These are phyloP conservation scores for Heliconius charithonia DNA, from an alignment of 2,888 invertebrate species.

Conservation along the genomic window DNA sequence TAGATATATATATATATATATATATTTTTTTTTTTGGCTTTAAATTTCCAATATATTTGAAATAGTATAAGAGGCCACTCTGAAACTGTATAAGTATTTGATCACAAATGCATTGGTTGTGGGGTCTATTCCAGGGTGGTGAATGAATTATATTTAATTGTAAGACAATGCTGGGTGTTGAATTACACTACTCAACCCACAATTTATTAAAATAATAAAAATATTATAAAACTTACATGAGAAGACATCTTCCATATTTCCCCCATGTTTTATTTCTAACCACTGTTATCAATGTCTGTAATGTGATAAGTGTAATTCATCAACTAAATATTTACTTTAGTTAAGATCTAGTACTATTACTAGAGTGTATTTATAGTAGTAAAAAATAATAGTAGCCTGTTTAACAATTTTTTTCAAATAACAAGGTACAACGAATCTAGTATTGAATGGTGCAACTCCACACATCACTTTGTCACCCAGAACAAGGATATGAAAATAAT, in stretches of 20 bases:
- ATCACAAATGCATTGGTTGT: not conserved
- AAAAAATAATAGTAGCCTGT: too few species aligned
- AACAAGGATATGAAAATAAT: too few species aligned
- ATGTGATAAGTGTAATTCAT: not conserved
- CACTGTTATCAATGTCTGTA: slow-evolving; percentile 9
- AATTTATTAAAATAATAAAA: too few species aligned
- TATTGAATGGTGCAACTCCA: too few species aligned
- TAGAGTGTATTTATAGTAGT: too few species aligned
- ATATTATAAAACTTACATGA: slow-evolving; percentile 56
- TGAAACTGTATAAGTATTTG: not conserved
- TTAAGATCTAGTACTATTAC: too few species aligned
- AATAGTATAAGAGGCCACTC: not conserved
- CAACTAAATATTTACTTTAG: not conserved
- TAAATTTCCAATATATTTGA: not conserved
- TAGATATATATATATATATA: too few species aligned
- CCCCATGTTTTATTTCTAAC: slow-evolving; percentile 30
- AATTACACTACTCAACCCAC: not conserved
- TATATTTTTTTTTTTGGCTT: too few species aligned
- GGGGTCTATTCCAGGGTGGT: not conserved
- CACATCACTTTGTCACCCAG: too few species aligned
- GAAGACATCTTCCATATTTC: slow-evolving; percentile 59
- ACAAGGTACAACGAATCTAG: too few species aligned
- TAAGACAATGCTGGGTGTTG: not conserved
- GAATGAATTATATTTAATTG: not conserved
- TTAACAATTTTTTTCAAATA: too few species aligned